phyloP scores from a whole-genome alignment of 2,113 vertebrate genomes.

The Cololabis saira region DNA sequence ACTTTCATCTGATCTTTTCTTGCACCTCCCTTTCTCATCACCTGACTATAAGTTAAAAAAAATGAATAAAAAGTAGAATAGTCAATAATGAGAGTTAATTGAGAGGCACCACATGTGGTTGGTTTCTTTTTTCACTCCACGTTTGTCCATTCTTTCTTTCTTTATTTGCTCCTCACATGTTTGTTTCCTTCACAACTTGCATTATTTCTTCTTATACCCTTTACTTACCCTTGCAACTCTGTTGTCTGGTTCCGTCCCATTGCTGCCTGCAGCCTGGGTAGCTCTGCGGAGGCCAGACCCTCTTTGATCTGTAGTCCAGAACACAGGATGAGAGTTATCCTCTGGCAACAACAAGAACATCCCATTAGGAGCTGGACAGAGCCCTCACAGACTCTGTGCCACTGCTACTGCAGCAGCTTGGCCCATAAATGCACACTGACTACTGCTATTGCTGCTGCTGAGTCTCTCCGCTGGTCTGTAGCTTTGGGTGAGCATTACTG shows the following conservation, averaged over 20 bases:
- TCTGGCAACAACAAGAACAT: constrained; percentile 77
- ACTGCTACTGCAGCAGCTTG: constrained; percentile 19
- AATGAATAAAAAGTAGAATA: constrained; percentile 21
- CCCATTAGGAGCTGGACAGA: constrained; percentile 73
- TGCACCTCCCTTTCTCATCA: constrained; percentile 18
- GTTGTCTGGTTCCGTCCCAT: constrained; percentile 23
- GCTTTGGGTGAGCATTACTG: constrained; percentile 55
- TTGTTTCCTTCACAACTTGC: constrained; percentile 6
- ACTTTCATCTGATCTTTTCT: constrained; percentile 43
- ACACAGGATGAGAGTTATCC: constrained; percentile 76
- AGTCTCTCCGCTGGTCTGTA: constrained; percentile 34
- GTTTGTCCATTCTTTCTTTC: background rate
- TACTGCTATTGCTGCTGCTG: constrained; percentile 41
- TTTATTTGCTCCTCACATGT: background rate
- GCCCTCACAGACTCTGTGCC: constrained; percentile 53
- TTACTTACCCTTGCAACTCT: constrained; percentile 25
- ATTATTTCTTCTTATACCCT: constrained; percentile 20
- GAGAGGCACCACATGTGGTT: constrained; percentile 11
- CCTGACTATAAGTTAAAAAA: constrained; percentile 41
- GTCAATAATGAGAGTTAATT: constrained; percentile 29
- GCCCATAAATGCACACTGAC: constrained; percentile 24
- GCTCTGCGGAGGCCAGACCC: constrained; percentile 52
- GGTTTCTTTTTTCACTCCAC: background rate
- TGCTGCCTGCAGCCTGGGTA: constrained; percentile 25
- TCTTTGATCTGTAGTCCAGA: constrained; percentile 79